Evolutionary conservation across 1,140 invertebrate genomes (phyloP).

Genomic region (Bombus superbus): DNA sequence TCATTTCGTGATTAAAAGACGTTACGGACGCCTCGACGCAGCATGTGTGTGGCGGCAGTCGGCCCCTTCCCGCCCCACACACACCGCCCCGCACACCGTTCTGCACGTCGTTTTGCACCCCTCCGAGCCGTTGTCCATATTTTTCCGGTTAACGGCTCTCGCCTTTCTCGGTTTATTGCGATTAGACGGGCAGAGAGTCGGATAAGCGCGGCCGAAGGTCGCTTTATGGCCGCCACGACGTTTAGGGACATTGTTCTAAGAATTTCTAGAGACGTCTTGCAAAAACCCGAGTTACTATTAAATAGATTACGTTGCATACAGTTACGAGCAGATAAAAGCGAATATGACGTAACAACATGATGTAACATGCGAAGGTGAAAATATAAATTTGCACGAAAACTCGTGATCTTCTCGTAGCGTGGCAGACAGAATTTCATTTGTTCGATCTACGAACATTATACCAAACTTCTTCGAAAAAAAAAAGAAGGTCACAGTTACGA

Average conservation of each 20-base stretch:
- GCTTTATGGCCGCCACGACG: background rate
- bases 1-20: constrained; percentile 82
- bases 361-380: too few species aligned
- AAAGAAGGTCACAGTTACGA: too few species aligned
- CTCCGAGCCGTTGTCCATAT: constrained; percentile 69
- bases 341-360: too few species aligned
- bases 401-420: too few species aligned
- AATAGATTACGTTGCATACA: too few species aligned
- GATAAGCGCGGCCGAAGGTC: constrained; percentile 8
- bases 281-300: too few species aligned
- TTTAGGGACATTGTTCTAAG: too few species aligned
- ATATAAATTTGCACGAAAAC: too few species aligned
- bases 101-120: constrained; percentile 30
- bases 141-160: constrained; percentile 80
- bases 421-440: too few species aligned
- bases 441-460: too few species aligned
- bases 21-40: constrained; percentile 80
- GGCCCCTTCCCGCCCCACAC: constrained; percentile 30
- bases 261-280: background rate
- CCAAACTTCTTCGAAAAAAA: too few species aligned
- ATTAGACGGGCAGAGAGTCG: constrained; percentile 63
- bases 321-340: too few species aligned
- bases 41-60: constrained; percentile 78
- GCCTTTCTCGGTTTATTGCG: constrained; percentile 77
- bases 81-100: background rate